phyloP scores from a whole-genome alignment of 2,888 invertebrate species.

The Leucophenga montana region DNA sequence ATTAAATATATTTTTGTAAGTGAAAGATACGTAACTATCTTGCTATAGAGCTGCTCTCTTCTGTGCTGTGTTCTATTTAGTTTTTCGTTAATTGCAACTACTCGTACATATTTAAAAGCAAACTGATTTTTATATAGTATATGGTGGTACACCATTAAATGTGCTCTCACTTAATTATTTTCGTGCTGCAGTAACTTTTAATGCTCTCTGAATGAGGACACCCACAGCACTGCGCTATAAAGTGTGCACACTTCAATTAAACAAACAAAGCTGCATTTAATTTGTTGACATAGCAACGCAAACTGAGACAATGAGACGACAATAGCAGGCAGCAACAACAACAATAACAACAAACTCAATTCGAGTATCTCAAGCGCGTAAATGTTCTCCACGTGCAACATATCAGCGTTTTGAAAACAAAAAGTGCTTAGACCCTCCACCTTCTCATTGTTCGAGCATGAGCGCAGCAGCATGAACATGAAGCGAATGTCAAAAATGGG shows the following conservation, averaged over 20 bases:
- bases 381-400: no score
- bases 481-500: not conserved
- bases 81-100: no score
- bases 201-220: no score
- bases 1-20: slow-evolving; percentile 9
- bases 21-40: not conserved
- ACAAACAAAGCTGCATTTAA: slow-evolving; percentile 22
- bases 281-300: slow-evolving; percentile 13
- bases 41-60: no score
- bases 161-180: no score
- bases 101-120: no score
- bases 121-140: no score
- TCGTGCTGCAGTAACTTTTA: no score
- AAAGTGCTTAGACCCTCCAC: not conserved
- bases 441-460: not conserved
- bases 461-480: not conserved
- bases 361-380: not conserved
- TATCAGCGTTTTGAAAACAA: not conserved
- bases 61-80: no score
- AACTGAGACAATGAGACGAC: slow-evolving; percentile 1
- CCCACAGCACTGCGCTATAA: no score
- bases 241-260: not conserved
- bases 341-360: slow-evolving; percentile 6
- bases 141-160: no score
- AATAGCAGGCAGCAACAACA: not conserved